Evolutionary conservation across 2,888 invertebrate species (phyloP), one percentile per base, ranked within the genome.

Genomic region (Diarsia dahlii): DNA sequence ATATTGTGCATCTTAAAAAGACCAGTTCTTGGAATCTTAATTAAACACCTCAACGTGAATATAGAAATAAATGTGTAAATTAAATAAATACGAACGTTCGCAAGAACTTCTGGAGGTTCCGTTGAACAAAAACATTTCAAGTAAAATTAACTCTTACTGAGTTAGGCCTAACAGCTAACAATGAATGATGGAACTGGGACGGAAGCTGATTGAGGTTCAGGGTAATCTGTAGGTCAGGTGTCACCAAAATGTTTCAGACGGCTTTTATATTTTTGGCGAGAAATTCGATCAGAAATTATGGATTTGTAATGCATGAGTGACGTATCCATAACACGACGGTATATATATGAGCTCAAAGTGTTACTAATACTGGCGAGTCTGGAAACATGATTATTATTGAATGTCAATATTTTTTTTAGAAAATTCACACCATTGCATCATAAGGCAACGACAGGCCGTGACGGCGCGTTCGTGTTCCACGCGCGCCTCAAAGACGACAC

Each of bases 111-210:
- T 52, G 18, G 28, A 74, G 66, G 71, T 65, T 69, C 60, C 48
- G 66, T 60, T 52, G 71, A 67, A 72, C 67, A 74, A 80, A 80
- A 84, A 82, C 62, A 75, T 69, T 82, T 86, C 64, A 74, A 83
- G 69, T 76, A 50, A 54, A 83, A 78, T 84, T 77, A 86, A 79
- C 84, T 80, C 70, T 82, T 68, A 54, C 58, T 66, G 62, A 62
- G 69, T 58, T 54, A 45, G 54, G 46, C 48, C 46, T 77, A 83
- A 86, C 74, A 79, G 83, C 46, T 77, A 83, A 86, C 74, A 79
- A 84, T 79, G 77, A 81, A 63, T 79, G 80, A 80, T 76, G 65
- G 71, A 82, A 80, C 63, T 67, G 70, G 80, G 60, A 39, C 78
- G 56, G 64, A 72, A 23, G 46, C 60, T 76, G 67, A 76, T 84